Conservation (phyloP, 2,797 vertebrate species). For the Distichodus sexfasciatus region DNA sequence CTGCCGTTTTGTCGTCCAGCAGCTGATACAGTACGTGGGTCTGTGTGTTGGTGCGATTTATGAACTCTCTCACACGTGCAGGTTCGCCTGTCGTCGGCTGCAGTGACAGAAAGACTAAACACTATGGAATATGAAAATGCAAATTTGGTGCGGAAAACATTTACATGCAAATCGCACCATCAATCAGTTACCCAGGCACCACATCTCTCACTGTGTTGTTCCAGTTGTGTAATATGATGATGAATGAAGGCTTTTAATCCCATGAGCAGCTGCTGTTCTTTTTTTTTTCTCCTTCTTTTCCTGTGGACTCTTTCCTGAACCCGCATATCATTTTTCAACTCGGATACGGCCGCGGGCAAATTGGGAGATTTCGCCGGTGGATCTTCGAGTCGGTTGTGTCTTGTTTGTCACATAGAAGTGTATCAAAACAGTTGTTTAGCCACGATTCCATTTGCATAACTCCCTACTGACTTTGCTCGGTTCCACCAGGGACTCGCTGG, state of each 20-base stretch:
- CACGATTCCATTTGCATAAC: slow-evolving; percentile 22
- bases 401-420: slow-evolving; percentile 33
- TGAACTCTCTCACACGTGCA: not conserved
- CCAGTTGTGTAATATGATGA: slow-evolving; percentile 57
- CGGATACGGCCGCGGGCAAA: slow-evolving; percentile 32
- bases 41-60: slow-evolving; percentile 16
- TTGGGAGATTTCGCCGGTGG: slow-evolving; percentile 23
- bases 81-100: not conserved
- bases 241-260: slow-evolving; percentile 58
- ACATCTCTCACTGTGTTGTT: slow-evolving; percentile 52
- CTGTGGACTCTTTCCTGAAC: slow-evolving; percentile 37
- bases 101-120: slow-evolving; percentile 49
- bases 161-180: slow-evolving; percentile 60
- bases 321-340: slow-evolving; percentile 40
- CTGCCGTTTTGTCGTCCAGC: slow-evolving; percentile 3
- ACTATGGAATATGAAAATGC: slow-evolving; percentile 52
- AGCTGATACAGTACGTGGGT: slow-evolving; percentile 1
- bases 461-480: slow-evolving; percentile 31
- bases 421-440: slow-evolving; percentile 32
- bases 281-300: slow-evolving; percentile 37
- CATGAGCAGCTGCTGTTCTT: slow-evolving; percentile 44
- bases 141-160: slow-evolving; percentile 52
- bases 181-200: slow-evolving; percentile 56
- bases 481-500: slow-evolving; percentile 13
- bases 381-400: slow-evolving; percentile 15